A percentile compares a stretch with the other conserved stretches of the same genome.
These are phyloP conservation scores for Drosophila gaucha DNA, from an alignment of 2,888 invertebrate genomes.

Conservation along the genomic window DNA sequence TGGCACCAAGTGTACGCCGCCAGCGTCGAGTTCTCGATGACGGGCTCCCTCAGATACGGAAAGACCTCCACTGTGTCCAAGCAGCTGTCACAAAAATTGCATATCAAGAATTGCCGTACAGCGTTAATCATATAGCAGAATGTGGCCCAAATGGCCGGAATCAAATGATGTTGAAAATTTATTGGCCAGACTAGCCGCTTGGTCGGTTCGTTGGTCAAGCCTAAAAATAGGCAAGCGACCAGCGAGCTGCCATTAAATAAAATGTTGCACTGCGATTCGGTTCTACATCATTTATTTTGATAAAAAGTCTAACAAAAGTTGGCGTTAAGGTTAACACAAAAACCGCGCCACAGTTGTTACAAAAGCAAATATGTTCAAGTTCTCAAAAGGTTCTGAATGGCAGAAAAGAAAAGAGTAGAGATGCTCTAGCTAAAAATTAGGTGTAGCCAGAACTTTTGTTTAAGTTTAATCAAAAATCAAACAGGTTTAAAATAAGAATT, in stretches of 20 bases:
- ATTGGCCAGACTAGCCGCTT: conserved; percentile 70
- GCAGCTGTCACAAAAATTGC: conserved; percentile 78
- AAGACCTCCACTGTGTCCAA: conserved; percentile 84
- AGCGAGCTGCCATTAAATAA: conserved; percentile 53
- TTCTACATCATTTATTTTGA: conserved; percentile 76
- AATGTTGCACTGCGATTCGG: conserved; percentile 50
- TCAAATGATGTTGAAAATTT: conserved; percentile 77
- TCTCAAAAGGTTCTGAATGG: neutral
- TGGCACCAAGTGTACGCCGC: conserved; percentile 83
- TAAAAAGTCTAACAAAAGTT: conserved; percentile 75
- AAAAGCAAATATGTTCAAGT: conserved; percentile 1
- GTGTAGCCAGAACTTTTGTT: too few relatives aligned
- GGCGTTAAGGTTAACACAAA: conserved; percentile 67
- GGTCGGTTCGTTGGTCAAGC: conserved; percentile 69
- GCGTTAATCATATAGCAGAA: conserved; percentile 44
- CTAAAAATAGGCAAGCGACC: conserved; percentile 58
- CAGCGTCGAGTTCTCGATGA: conserved; percentile 82
- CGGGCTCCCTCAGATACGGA: conserved; percentile 84
- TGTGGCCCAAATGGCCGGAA: conserved; percentile 32
- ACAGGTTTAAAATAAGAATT: too few relatives aligned
- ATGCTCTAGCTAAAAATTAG: neutral
- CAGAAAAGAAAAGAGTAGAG: neutral
- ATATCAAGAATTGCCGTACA: conserved; percentile 27
- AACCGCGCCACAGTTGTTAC: neutral
- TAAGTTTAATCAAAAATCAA: too few relatives aligned